These are phyloP conservation scores for Ctenodactylus gundi DNA, from an alignment of 2,113 vertebrate genomes.

Conservation along the genomic window DNA sequence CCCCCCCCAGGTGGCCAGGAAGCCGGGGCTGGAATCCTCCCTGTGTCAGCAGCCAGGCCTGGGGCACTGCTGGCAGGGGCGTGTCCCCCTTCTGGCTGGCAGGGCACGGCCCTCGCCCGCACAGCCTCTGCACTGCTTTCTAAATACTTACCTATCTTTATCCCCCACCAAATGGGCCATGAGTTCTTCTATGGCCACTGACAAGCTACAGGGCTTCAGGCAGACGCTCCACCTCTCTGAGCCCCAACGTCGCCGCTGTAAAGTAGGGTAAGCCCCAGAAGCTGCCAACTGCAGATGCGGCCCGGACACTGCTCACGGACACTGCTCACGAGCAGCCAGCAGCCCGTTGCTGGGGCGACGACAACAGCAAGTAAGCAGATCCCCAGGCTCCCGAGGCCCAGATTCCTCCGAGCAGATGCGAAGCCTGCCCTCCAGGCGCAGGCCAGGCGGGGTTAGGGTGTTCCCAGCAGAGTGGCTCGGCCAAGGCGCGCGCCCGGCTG, in stretches of 20 bases:
- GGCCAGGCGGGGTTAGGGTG: rapidly evolving
- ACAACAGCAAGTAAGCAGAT: neutral
- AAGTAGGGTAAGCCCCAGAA: neutral
- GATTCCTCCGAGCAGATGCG: neutral
- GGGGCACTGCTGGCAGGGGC: neutral
- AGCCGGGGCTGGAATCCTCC: neutral
- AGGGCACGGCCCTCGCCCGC: rapidly evolving
- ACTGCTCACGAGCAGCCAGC: neutral
- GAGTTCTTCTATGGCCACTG: rapidly evolving
- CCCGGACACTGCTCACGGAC: neutral
- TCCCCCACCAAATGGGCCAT: rapidly evolving
- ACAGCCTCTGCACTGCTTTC: rapidly evolving
- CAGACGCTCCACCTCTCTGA: neutral
- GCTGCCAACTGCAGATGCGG: rapidly evolving
- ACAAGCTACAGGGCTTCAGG: neutral
- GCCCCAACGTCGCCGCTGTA: neutral
- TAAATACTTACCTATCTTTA: rapidly evolving
- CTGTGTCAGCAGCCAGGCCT: neutral
- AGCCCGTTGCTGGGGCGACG: neutral
- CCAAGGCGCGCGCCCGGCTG: neutral
- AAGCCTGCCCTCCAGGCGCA: rapidly evolving
- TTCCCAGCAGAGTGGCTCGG: rapidly evolving
- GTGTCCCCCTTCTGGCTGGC: rapidly evolving
- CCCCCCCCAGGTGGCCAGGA: neutral
- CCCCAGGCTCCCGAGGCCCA: neutral